phyloP scores from a whole-genome alignment of 1,140 invertebrate genomes.

The Penaeus chinensis region DNA sequence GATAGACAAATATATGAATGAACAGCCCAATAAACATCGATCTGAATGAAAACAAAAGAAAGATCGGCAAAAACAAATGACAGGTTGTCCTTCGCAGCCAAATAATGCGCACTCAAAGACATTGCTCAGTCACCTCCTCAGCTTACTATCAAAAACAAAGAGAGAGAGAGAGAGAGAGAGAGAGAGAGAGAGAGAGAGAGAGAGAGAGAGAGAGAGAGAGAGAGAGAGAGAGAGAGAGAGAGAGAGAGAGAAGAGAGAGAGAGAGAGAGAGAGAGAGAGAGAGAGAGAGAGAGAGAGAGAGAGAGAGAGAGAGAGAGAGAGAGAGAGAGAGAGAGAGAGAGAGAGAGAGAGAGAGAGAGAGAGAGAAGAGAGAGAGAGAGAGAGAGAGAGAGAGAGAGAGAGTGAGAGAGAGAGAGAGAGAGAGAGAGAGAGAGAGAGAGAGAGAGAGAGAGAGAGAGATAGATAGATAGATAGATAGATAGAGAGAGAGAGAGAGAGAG shows the following conservation, averaged over 20 bases:
- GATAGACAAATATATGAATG: too few relatives aligned
- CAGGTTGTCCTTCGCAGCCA: too few relatives aligned
- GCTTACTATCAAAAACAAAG: not conserved
- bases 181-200: not conserved
- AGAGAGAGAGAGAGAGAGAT: not conserved
- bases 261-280: too few relatives aligned
- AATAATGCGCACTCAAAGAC: too few relatives aligned
- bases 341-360: too few relatives aligned
- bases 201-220: not conserved
- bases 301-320: too few relatives aligned
- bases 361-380: not conserved
- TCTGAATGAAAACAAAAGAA: too few relatives aligned
- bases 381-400: not conserved
- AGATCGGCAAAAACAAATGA: too few relatives aligned
- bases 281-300: not conserved
- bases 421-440: not conserved
- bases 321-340: too few relatives aligned
- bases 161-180: not conserved
- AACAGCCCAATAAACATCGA: too few relatives aligned
- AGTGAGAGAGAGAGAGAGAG: not conserved
- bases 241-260: conserved; percentile 6
- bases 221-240: conserved; percentile 11
- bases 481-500: not conserved
- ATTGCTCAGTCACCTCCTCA: too few relatives aligned
- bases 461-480: not conserved